Conservation (phyloP, 2,113 vertebrate genomes). For the Pseudonaja textilis region DNA sequence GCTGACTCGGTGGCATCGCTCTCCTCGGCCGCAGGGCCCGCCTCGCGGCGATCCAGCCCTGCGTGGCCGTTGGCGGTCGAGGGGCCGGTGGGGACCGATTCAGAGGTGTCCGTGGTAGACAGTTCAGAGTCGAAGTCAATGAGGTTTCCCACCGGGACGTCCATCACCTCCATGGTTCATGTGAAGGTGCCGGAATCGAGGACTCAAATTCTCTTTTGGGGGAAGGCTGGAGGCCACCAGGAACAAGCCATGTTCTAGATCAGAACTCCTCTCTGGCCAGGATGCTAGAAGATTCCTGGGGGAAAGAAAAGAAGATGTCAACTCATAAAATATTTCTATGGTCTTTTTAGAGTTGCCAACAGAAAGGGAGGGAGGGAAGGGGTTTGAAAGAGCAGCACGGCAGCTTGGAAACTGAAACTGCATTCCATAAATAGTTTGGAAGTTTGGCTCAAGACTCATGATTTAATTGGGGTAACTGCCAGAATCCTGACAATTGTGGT, state of each 20-base stretch:
- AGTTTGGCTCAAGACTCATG: too few relatives aligned
- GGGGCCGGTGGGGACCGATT: background rate
- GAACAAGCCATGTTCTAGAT: background rate
- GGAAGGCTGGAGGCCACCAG: background rate
- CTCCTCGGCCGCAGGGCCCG: slow-evolving; percentile 60
- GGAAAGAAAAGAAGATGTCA: background rate
- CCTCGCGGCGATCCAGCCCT: background rate
- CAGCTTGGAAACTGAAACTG: too few relatives aligned
- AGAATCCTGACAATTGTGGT: too few relatives aligned
- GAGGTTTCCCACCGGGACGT: slow-evolving; percentile 79
- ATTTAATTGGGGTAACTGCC: too few relatives aligned
- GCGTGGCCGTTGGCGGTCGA: slow-evolving; percentile 43
- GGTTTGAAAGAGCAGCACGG: too few relatives aligned
- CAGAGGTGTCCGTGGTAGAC: slow-evolving; percentile 6
- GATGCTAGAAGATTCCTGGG: background rate
- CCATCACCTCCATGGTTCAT: slow-evolving; percentile 75
- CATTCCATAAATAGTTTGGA: too few relatives aligned
- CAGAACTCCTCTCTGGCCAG: background rate
- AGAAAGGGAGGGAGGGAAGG: too few relatives aligned
- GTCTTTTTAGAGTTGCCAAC: too few relatives aligned
- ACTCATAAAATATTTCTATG: too few relatives aligned
- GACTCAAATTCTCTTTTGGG: accelerated
- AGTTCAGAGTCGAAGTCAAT: slow-evolving; percentile 79
- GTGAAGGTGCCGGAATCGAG: accelerated
- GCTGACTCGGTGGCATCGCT: slow-evolving; percentile 92